phyloP scores from a whole-genome alignment of 2,888 invertebrate genomes.

The Zaprionus lineosus region DNA sequence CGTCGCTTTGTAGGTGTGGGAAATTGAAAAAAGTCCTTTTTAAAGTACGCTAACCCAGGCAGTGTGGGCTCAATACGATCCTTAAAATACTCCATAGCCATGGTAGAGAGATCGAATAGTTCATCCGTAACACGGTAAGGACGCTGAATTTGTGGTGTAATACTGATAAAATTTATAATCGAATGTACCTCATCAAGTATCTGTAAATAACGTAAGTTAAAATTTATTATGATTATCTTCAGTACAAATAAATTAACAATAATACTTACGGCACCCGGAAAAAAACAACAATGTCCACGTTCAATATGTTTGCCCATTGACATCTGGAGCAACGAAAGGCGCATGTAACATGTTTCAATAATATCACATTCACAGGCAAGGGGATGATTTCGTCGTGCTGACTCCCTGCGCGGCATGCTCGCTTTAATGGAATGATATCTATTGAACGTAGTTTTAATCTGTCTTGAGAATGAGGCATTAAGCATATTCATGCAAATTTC shows the following conservation, averaged over 20 bases:
- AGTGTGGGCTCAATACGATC: constrained; percentile 95
- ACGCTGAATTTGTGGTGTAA: constrained; percentile 90
- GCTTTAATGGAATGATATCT: constrained; percentile 94
- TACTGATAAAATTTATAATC: constrained; percentile 92
- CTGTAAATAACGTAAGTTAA: no score
- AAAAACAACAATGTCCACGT: constrained; percentile 95
- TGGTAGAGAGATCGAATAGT: constrained; percentile 95
- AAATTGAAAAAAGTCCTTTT: constrained; percentile 90
- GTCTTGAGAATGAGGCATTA: constrained; percentile 92
- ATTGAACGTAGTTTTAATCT: constrained; percentile 92
- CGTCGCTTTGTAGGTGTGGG: constrained; percentile 81
- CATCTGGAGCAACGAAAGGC: constrained; percentile 95
- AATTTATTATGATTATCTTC: no score
- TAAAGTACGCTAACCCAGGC: constrained; percentile 94
- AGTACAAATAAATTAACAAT: no score
- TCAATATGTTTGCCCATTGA: constrained; percentile 97
- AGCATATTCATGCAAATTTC: constrained; percentile 90
- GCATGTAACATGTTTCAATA: constrained; percentile 95
- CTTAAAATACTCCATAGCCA: constrained; percentile 99
- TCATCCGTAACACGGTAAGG: constrained; percentile 97
- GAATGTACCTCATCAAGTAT: constrained; percentile 95
- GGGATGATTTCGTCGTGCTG: constrained; percentile 94
- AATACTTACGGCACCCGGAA: constrained; percentile 95
- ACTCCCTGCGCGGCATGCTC: constrained; percentile 94
- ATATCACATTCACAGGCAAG: constrained; percentile 96